These are phyloP conservation scores for Sebastes paucispinis DNA, from an alignment of 2,797 vertebrate species.

Conservation along the genomic window DNA sequence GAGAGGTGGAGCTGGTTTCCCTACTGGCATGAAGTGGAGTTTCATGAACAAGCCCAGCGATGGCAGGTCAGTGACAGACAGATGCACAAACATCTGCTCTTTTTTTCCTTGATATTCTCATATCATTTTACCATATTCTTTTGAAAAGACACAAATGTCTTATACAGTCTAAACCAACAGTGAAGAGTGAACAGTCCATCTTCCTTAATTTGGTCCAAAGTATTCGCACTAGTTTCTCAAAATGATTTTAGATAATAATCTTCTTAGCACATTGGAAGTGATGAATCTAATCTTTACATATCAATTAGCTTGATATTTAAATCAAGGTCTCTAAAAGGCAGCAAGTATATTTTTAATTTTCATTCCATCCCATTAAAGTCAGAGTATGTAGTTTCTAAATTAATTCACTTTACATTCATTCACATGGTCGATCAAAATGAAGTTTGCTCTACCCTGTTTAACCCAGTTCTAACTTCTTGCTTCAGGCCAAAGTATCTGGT, in stretches of 20 bases:
- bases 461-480: not conserved
- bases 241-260: not conserved
- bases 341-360: not conserved
- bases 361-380: not conserved
- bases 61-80: constrained; percentile 83
- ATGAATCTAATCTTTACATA: not conserved
- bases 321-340: not conserved
- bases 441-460: not conserved
- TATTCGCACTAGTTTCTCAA: not conserved
- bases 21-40: constrained; percentile 97
- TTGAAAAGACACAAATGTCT: not conserved
- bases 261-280: not conserved
- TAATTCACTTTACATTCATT: not conserved
- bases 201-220: not conserved
- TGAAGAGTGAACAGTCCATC: not conserved
- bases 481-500: constrained; percentile 95
- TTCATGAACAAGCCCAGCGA: constrained; percentile 99
- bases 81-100: not conserved
- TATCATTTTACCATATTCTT: not conserved
- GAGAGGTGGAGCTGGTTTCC: constrained; percentile 94
- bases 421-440: not conserved
- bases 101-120: not conserved
- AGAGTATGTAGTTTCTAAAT: not conserved
- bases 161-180: not conserved
- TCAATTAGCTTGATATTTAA: not conserved